Conservation (phyloP, 92 coral and sea anemone species). For the Blastomussa wellsi region DNA sequence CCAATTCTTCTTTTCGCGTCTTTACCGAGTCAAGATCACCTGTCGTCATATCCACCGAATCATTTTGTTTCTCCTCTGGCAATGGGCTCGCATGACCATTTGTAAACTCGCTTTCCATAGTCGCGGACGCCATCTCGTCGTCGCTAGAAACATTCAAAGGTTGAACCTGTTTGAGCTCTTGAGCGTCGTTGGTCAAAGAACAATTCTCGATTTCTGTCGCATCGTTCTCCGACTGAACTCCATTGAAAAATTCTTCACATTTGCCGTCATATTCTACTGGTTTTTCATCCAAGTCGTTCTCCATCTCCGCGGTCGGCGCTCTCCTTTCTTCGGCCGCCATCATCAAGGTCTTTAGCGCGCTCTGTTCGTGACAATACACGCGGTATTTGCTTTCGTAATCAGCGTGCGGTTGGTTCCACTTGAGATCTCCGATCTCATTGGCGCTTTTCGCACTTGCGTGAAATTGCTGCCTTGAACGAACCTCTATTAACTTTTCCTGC, state of each 20-base stretch:
- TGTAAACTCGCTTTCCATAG: background rate
- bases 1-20: conserved; percentile 51
- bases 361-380: conserved; percentile 34
- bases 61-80: background rate
- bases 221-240: conserved; percentile 8
- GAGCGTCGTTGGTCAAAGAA: background rate
- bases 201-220: background rate
- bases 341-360: background rate
- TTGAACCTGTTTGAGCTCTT: background rate
- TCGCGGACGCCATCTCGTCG: background rate
- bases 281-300: conserved; percentile 1
- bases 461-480: conserved; percentile 36
- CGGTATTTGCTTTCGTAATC: conserved; percentile 39
- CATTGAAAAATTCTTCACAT: conserved; percentile 11
- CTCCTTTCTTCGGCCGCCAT: conserved; percentile 11
- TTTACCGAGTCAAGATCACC: conserved; percentile 13
- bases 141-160: conserved; percentile 3
- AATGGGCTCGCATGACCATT: conserved; percentile 11
- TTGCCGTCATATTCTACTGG: background rate
- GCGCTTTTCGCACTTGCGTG: conserved; percentile 41
- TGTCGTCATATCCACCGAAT: background rate
- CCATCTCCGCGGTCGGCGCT: background rate
- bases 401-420: conserved; percentile 41
- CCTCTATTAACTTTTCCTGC: background rate
- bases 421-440: conserved; percentile 41